Percentiles rank a stretch among this genome's conserved stretches.
Evolutionary conservation across 2,888 invertebrate species (phyloP).

Genomic region (Drosophila suboccidentalis): DNA sequence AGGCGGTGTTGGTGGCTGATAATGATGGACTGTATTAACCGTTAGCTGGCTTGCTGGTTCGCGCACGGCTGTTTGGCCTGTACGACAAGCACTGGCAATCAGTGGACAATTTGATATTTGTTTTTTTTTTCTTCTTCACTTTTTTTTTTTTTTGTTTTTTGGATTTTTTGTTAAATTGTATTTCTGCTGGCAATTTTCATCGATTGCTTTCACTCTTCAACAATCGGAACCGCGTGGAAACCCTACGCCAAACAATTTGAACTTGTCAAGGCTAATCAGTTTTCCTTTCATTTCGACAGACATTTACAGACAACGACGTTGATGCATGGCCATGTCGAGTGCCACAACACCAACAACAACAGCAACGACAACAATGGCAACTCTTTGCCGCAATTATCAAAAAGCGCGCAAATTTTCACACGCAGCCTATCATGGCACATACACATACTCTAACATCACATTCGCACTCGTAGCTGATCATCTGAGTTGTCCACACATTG

Average conservation of each 20-base stretch:
- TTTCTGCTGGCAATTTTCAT: slow-evolving; percentile 28
- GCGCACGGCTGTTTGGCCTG: slow-evolving; percentile 44
- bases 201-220: slow-evolving; percentile 67
- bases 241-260: slow-evolving; percentile 69
- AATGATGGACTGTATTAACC: slow-evolving; percentile 83
- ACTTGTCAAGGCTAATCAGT: slow-evolving; percentile 78
- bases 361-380: slow-evolving; percentile 14
- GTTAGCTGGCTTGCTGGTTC: slow-evolving; percentile 60
- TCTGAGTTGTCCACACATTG: slow-evolving; percentile 66
- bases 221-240: neutral
- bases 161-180: slow-evolving; percentile 34
- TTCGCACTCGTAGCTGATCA: slow-evolving; percentile 34
- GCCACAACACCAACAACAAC: slow-evolving; percentile 12
- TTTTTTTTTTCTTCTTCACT: slow-evolving; percentile 18
- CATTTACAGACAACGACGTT: slow-evolving; percentile 71
- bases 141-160: slow-evolving; percentile 20
- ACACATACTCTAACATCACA: slow-evolving; percentile 16
- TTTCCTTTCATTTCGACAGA: slow-evolving; percentile 76
- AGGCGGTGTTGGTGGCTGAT: slow-evolving; percentile 69
- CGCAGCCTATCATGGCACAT: slow-evolving; percentile 60
- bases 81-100: slow-evolving; percentile 77
- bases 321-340: slow-evolving; percentile 68
- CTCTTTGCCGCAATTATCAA: slow-evolving; percentile 73
- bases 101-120: slow-evolving; percentile 78
- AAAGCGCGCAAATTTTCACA: slow-evolving; percentile 79